Percentiles rank a stretch among this genome's conserved stretches.
Conservation (phyloP, 2,797 vertebrate species). For the Hemibagrus guttatus region DNA sequence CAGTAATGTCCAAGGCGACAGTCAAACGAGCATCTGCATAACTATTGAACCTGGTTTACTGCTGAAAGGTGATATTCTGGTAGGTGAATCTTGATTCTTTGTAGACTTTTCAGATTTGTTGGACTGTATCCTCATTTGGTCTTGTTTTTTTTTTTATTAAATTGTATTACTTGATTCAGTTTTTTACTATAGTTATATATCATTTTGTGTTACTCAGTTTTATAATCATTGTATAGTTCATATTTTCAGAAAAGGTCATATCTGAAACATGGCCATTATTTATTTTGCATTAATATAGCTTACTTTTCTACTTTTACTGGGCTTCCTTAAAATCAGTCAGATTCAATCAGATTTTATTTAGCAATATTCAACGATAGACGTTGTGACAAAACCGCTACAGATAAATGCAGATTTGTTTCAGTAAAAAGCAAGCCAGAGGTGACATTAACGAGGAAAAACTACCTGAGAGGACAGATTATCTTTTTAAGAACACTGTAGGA, state of each 20-base stretch:
- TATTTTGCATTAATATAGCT: background rate
- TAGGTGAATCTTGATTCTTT: constrained; percentile 54
- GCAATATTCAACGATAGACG: background rate
- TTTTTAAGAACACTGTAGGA: constrained; percentile 38
- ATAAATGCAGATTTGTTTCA: background rate
- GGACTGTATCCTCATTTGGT: background rate
- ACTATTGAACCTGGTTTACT: constrained; percentile 87
- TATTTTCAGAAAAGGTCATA: constrained; percentile 31
- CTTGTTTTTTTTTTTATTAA: background rate
- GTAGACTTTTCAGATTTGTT: constrained; percentile 34
- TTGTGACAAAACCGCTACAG: background rate
- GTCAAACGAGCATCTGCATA: constrained; percentile 87
- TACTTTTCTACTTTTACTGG: background rate
- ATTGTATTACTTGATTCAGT: background rate
- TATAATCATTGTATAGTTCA: background rate
- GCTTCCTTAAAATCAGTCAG: background rate
- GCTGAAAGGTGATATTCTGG: constrained; percentile 87
- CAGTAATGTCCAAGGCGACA: constrained; percentile 91
- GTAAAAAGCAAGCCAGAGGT: background rate
- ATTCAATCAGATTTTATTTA: background rate
- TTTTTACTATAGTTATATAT: background rate
- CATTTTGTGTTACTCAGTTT: background rate
- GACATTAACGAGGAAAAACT: background rate
- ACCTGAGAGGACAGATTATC: constrained; percentile 44
- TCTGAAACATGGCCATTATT: constrained; percentile 30